These are phyloP conservation scores for Aramus guarauna DNA, from an alignment of 2,113 vertebrate species.

Conservation along the genomic window DNA sequence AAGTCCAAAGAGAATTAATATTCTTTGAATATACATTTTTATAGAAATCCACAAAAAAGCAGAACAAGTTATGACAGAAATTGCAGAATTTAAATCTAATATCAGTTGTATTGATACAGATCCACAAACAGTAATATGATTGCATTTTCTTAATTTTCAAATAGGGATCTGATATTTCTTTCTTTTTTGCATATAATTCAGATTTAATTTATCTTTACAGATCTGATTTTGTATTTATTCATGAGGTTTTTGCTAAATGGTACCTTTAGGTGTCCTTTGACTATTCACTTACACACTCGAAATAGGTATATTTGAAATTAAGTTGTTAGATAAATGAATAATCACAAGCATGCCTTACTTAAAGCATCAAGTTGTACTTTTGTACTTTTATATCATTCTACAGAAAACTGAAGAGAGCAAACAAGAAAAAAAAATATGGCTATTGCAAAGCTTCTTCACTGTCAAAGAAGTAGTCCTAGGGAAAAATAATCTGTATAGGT, in stretches of 20 bases:
- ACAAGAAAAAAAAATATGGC: neutral
- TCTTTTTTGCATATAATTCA: neutral
- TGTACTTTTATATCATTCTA: neutral
- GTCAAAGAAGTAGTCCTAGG: neutral
- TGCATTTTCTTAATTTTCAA: neutral
- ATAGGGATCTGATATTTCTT: neutral
- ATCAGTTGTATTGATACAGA: neutral
- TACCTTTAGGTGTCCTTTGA: neutral
- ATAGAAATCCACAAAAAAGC: neutral
- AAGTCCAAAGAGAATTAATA: neutral
- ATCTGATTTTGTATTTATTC: neutral
- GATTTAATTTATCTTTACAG: neutral
- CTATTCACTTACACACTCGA: neutral
- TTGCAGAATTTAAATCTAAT: neutral
- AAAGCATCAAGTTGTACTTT: neutral
- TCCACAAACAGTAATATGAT: neutral
- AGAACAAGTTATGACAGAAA: neutral
- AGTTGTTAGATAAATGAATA: neutral
- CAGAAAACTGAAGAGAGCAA: neutral
- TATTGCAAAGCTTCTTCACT: neutral
- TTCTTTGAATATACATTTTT: neutral
- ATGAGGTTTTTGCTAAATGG: neutral
- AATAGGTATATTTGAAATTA: neutral
- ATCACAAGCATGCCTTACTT: rapidly evolving
- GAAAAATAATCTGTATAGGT: neutral